Conservation (phyloP, 1,140 invertebrate species). For the Reticulitermes speratus region DNA sequence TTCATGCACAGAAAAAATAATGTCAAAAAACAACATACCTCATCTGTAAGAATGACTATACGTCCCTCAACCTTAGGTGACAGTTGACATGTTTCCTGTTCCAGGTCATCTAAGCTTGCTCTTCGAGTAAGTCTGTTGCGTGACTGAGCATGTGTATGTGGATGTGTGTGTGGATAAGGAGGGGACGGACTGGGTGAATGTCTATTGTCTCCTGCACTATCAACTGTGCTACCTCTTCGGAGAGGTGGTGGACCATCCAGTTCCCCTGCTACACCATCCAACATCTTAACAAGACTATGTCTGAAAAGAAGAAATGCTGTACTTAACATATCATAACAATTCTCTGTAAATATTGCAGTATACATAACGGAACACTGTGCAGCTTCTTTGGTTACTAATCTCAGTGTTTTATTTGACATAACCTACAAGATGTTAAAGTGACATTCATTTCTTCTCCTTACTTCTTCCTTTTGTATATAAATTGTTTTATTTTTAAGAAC, state of each 20-base stretch:
- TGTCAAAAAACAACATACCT: conserved; percentile 49
- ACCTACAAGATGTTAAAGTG: too few species aligned
- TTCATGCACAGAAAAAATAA: too few species aligned
- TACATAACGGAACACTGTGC: too few species aligned
- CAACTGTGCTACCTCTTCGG: conserved; percentile 43
- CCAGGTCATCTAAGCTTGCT: conserved; percentile 73
- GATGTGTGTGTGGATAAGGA: conserved; percentile 24
- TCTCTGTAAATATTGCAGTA: too few species aligned
- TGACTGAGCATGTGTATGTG: conserved; percentile 14
- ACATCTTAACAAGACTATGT: conserved; percentile 73
- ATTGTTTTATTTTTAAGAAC: too few species aligned
- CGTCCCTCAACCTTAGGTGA: conserved; percentile 72
- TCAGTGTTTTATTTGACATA: too few species aligned
- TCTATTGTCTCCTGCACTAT: conserved; percentile 36
- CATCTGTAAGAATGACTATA: conserved; percentile 69
- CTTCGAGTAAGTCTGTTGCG: conserved; percentile 59
- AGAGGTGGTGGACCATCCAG: conserved; percentile 66
- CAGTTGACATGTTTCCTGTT: conserved; percentile 71
- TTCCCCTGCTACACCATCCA: conserved; percentile 59
- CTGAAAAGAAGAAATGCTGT: conserved; percentile 45
- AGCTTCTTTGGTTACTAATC: too few species aligned
- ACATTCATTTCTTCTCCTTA: too few species aligned
- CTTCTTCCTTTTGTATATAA: too few species aligned
- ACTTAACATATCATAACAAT: too few species aligned
- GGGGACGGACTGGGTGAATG: conserved; percentile 42